A percentile compares a stretch with the other conserved stretches of the same genome.
phyloP scores from a whole-genome alignment of 2,797 vertebrate species.

The Myiotriccus ornatus region DNA sequence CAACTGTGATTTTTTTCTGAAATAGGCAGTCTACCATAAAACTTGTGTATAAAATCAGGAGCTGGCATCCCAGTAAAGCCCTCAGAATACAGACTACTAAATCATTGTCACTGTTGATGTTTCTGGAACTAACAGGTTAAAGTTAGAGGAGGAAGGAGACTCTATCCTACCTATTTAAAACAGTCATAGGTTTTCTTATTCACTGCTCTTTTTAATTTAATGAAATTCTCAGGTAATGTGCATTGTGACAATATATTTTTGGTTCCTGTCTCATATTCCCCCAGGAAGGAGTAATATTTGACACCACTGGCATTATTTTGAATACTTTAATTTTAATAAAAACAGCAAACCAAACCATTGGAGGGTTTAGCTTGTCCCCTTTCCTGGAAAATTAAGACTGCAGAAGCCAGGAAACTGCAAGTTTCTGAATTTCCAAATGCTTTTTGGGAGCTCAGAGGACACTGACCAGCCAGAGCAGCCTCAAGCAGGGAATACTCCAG shows the following conservation, averaged over 20 bases:
- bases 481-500: background rate
- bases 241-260: background rate
- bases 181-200: background rate
- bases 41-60: conserved; percentile 4
- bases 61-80: conserved; percentile 20
- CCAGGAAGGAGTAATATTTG: background rate
- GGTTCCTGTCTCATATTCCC: background rate
- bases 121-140: conserved; percentile 3
- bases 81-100: conserved; percentile 9
- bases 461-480: background rate
- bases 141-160: background rate
- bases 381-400: conserved; percentile 47
- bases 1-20: conserved; percentile 14
- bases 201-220: background rate
- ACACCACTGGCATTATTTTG: background rate
- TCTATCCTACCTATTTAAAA: background rate
- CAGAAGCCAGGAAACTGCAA: conserved; percentile 48
- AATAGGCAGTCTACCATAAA: background rate
- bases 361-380: conserved; percentile 28
- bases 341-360: background rate
- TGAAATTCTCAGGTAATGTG: background rate
- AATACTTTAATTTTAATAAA: background rate
- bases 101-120: background rate
- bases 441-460: background rate
- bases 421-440: conserved; percentile 7